Evolutionary conservation across 2,797 vertebrate genomes (phyloP).

Genomic region (Eurystomus glaucurus): DNA sequence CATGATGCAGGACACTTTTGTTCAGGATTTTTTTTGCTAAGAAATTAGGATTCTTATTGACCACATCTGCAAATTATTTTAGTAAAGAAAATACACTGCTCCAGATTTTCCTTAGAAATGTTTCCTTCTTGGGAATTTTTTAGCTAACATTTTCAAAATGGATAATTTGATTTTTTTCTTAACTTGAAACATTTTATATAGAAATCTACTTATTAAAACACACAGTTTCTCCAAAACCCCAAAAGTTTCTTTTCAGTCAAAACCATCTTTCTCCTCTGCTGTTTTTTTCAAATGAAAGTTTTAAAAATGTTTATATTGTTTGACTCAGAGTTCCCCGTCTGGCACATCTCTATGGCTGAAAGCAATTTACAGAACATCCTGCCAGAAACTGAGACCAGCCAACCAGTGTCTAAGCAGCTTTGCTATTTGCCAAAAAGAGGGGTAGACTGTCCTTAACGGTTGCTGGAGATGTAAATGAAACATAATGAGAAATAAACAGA

Average conservation of each 20-base stretch:
- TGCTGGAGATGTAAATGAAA: not conserved
- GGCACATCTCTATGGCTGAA: not conserved
- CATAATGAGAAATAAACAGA: not conserved
- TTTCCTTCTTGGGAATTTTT: not conserved
- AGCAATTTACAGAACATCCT: conserved; percentile 28
- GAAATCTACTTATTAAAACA: not conserved
- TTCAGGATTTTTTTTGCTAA: not conserved
- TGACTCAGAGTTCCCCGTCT: not conserved
- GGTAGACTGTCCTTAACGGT: not conserved
- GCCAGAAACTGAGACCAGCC: not conserved
- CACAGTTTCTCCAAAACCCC: not conserved
- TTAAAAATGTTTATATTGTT: not conserved
- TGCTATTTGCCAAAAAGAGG: not conserved
- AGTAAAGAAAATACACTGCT: not conserved
- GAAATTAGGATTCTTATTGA: not conserved
- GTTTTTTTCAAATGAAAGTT: not conserved
- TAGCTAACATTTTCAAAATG: not conserved
- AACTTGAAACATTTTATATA: not conserved
- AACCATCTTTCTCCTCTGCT: not conserved
- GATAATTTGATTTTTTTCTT: not conserved
- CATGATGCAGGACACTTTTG: not conserved
- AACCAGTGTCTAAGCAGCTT: not conserved
- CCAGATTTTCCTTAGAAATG: not conserved
- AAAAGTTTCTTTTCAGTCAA: not conserved
- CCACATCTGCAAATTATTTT: not conserved